Conservation (phyloP, 2,797 vertebrate species). For the Coreius guichenoti region DNA sequence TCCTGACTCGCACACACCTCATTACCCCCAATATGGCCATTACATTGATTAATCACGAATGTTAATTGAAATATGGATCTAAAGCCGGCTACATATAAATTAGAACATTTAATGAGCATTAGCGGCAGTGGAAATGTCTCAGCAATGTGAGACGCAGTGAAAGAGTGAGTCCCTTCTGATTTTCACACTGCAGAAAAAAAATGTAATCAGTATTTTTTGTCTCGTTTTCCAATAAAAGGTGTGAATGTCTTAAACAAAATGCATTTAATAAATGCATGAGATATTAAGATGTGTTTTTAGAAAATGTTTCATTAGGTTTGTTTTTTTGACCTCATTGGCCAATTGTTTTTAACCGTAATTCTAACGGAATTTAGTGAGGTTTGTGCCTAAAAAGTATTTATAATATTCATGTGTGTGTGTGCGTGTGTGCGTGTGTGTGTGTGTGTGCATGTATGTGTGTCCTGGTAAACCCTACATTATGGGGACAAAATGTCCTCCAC, state of each 20-base stretch:
- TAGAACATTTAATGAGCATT: conserved; percentile 38
- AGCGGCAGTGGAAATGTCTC: conserved; percentile 3
- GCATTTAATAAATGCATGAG: not conserved
- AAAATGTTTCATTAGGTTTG: not conserved
- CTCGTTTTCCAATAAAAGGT: not conserved
- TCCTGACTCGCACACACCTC: conserved; percentile 43
- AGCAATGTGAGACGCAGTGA: not conserved
- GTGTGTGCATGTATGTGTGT: too few relatives aligned
- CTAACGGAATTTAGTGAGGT: not conserved
- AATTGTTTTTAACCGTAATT: not conserved
- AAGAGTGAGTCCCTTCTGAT: not conserved
- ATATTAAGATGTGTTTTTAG: not conserved
- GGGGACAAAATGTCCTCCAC: too few relatives aligned
- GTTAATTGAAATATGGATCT: conserved; percentile 49
- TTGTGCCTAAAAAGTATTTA: not conserved
- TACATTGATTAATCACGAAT: conserved; percentile 53
- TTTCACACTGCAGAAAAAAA: not conserved
- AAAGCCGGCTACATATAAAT: conserved; percentile 40
- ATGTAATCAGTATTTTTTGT: too few relatives aligned
- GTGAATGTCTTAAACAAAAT: not conserved
- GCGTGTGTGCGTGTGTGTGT: too few relatives aligned
- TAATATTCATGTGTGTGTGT: not conserved
- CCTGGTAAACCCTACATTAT: too few relatives aligned
- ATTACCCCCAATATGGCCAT: conserved; percentile 52
- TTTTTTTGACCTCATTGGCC: not conserved